A percentile compares a stretch with the other conserved stretches of the same genome.
These are phyloP conservation scores for Struthio camelus DNA, from an alignment of 2,113 vertebrate species.

Conservation along the genomic window DNA sequence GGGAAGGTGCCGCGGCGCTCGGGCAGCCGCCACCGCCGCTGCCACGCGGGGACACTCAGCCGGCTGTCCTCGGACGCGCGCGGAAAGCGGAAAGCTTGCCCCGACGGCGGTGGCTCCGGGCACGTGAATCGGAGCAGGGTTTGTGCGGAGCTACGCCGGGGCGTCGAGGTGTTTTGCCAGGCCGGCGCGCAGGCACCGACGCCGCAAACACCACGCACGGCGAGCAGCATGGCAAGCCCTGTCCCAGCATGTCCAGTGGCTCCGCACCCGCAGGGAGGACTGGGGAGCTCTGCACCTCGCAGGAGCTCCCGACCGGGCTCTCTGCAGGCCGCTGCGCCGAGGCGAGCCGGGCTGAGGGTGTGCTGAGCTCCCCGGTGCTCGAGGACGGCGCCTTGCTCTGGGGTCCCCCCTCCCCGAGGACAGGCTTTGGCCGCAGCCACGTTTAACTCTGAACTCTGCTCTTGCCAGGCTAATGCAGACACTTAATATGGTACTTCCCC, in stretches of 20 bases:
- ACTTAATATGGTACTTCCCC: neutral
- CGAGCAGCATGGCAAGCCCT: rapidly evolving
- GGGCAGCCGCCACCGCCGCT: neutral
- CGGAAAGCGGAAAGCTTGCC: neutral
- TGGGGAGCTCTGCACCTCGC: no score
- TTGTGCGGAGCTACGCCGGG: neutral
- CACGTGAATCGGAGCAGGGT: neutral
- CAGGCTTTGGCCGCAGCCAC: neutral
- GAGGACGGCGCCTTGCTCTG: neutral
- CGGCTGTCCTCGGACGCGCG: neutral
- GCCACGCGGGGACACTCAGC: neutral
- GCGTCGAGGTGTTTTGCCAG: neutral
- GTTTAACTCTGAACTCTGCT: neutral
- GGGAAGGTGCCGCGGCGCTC: neutral
- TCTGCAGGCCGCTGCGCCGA: no score
- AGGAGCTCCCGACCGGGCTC: no score
- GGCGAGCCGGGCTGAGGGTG: neutral
- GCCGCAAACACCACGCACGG: neutral
- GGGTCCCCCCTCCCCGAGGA: neutral
- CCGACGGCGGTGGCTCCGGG: neutral
- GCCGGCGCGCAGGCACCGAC: rapidly evolving
- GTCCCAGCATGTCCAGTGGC: rapidly evolving
- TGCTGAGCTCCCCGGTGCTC: neutral
- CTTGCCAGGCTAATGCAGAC: neutral
- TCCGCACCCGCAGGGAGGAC: neutral